phyloP scores from a whole-genome alignment of 2,797 vertebrate species.

The Gymnothorax reevesii region DNA sequence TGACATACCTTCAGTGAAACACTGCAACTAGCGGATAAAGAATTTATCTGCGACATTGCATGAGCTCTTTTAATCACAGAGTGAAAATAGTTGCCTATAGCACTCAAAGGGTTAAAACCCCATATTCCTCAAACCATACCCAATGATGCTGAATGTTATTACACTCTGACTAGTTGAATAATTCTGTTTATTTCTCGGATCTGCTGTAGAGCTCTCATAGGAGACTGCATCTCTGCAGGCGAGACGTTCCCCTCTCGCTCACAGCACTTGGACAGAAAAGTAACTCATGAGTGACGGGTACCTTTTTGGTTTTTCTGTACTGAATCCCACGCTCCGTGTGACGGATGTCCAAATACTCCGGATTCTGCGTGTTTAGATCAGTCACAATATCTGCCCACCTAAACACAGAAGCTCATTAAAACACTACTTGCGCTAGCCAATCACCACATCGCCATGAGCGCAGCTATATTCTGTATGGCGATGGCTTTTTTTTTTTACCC shows the following conservation, averaged over 20 bases:
- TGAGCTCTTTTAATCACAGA: too few species aligned
- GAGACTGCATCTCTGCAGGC: not conserved
- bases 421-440: too few species aligned
- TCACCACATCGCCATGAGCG: too few species aligned
- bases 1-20: too few species aligned
- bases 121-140: not conserved
- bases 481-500: too few species aligned
- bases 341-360: slow-evolving; percentile 95
- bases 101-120: too few species aligned
- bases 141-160: not conserved
- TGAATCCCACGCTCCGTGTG: slow-evolving; percentile 94
- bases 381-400: slow-evolving; percentile 96
- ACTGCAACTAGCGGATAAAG: too few species aligned
- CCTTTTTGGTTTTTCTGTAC: slow-evolving; percentile 95
- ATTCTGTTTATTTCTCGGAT: not conserved
- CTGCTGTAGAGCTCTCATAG: not conserved
- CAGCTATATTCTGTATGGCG: too few species aligned
- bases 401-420: slow-evolving; percentile 38
- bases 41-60: too few species aligned
- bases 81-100: too few species aligned
- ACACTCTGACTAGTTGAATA: not conserved
- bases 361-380: slow-evolving; percentile 96
- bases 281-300: slow-evolving; percentile 47
- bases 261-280: not conserved
- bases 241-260: not conserved